Percentiles rank a stretch among this genome's conserved stretches.
phyloP scores from a whole-genome alignment of 2,888 invertebrate species.

The Synanthedon vespiformis region DNA sequence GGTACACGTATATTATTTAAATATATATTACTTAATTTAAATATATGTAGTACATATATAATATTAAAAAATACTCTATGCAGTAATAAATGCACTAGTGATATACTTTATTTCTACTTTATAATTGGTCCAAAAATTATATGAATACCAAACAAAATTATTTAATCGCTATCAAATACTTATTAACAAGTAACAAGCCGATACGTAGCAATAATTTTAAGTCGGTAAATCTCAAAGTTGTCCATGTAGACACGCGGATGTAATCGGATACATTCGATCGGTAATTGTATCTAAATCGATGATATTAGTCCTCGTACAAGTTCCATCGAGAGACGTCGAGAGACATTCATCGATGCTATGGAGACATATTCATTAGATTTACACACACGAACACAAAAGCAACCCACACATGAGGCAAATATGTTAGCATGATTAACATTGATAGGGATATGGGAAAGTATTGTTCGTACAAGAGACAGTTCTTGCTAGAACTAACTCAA shows the following conservation, averaged over 20 bases:
- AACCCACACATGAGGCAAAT: constrained; percentile 15
- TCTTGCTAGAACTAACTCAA: constrained; percentile 3
- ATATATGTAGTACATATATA: too few relatives aligned
- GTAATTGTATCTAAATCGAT: constrained; percentile 55
- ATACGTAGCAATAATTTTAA: too few relatives aligned
- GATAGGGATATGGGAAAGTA: not conserved
- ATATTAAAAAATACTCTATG: too few relatives aligned
- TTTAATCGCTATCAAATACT: too few relatives aligned
- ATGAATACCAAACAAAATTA: too few relatives aligned
- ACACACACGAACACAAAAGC: constrained; percentile 21
- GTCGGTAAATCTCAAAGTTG: constrained; percentile 4
- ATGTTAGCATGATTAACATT: constrained; percentile 7
- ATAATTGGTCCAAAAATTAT: too few relatives aligned
- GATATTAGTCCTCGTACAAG: constrained; percentile 39
- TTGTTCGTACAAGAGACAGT: not conserved
- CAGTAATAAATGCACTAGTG: too few relatives aligned
- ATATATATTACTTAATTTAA: too few relatives aligned
- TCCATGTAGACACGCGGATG: constrained; percentile 8
- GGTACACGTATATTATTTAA: too few relatives aligned
- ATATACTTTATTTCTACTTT: too few relatives aligned
- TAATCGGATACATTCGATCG: constrained; percentile 40
- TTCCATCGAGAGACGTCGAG: constrained; percentile 21
- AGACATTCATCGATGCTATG: constrained; percentile 39
- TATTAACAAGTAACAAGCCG: too few relatives aligned
- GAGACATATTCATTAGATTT: constrained; percentile 51